phyloP scores from a whole-genome alignment of 2,113 vertebrate species.

The Alces alces region DNA sequence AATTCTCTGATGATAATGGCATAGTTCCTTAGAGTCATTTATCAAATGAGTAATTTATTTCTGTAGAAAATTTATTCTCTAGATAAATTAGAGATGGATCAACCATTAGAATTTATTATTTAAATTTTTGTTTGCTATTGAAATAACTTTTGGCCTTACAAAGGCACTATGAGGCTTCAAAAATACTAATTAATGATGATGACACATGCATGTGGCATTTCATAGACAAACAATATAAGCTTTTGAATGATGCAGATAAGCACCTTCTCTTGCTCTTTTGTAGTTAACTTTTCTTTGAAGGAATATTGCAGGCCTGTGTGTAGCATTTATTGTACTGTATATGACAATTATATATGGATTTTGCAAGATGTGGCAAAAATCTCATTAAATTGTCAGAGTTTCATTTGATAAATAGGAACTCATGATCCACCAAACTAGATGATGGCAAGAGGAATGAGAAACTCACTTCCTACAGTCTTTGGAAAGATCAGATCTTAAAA shows the following conservation, averaged over 20 bases:
- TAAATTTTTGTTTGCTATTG: background rate
- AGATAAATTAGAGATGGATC: background rate
- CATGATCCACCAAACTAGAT: background rate
- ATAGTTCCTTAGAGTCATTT: background rate
- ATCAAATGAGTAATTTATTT: background rate
- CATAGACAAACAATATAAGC: background rate
- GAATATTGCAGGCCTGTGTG: background rate
- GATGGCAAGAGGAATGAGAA: background rate
- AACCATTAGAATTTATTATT: background rate
- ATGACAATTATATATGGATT: background rate
- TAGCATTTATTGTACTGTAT: background rate
- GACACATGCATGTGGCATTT: background rate
- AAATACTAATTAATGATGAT: background rate
- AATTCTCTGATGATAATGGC: background rate
- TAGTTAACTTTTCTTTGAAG: background rate
- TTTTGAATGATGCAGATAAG: background rate
- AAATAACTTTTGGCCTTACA: background rate
- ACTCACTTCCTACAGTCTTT: background rate
- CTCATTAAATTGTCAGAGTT: background rate
- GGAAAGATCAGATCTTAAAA: background rate
- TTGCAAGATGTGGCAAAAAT: background rate
- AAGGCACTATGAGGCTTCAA: background rate
- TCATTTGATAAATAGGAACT: background rate
- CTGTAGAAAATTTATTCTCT: background rate
- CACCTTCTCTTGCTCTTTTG: background rate